Conservation (phyloP, 2,113 vertebrate species). For the Emydura subglobosa region DNA sequence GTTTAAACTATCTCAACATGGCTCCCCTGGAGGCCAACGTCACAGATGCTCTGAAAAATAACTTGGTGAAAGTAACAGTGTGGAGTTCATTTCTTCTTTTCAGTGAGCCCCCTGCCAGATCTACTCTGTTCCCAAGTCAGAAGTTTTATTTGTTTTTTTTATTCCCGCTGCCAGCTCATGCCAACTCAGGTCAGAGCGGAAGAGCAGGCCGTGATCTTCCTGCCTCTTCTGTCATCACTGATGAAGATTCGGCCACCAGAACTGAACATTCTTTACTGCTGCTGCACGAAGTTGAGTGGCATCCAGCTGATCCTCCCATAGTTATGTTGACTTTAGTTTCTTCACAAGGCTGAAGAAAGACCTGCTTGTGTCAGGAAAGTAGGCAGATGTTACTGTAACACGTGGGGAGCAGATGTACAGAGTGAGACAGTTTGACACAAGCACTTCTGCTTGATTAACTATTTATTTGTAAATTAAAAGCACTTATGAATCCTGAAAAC, state of each 20-base stretch:
- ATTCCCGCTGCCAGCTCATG: fast-evolving
- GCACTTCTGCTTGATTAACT: too few species aligned
- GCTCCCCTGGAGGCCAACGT: too few species aligned
- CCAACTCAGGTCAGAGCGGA: neutral
- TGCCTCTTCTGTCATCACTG: neutral
- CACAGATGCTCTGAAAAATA: neutral
- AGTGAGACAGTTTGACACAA: neutral
- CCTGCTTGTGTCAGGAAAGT: neutral
- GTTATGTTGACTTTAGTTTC: neutral
- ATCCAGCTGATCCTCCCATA: fast-evolving
- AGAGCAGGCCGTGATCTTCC: neutral
- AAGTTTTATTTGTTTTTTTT: neutral
- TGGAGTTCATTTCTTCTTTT: fast-evolving
- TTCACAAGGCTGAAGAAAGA: neutral
- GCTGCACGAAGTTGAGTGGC: neutral
- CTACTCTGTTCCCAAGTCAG: neutral
- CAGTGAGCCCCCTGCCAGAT: neutral
- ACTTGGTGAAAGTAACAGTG: fast-evolving
- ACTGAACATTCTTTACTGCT: neutral
- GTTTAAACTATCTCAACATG: too few species aligned
- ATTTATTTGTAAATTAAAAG: neutral
- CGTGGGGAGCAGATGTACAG: neutral
- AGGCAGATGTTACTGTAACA: neutral
- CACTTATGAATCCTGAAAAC: neutral
- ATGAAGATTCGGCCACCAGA: neutral